Conservation (phyloP, 2,113 vertebrate species). For the Neolamprologus modestus region DNA sequence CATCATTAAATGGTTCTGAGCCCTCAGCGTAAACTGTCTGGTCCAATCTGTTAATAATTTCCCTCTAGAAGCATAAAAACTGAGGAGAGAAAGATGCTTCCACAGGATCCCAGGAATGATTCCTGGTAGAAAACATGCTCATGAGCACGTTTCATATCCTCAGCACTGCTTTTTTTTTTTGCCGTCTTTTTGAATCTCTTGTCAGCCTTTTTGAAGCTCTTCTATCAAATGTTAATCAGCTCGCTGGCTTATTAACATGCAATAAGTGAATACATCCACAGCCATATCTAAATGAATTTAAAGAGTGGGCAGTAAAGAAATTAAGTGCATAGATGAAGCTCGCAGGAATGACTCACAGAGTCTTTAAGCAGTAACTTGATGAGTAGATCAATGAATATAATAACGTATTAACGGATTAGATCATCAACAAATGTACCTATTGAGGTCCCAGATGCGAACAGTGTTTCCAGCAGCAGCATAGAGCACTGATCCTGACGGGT, state of each 20-base stretch:
- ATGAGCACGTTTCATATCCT: background rate
- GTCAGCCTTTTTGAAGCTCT: background rate
- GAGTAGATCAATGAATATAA: background rate
- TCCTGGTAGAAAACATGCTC: background rate
- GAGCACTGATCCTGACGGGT: conserved; percentile 80
- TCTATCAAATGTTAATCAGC: background rate
- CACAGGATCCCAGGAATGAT: background rate
- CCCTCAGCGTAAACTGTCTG: conserved; percentile 31
- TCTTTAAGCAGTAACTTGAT: background rate
- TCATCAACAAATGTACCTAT: conserved; percentile 71
- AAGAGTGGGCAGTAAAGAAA: background rate
- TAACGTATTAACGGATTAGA: background rate
- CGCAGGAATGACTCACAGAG: background rate
- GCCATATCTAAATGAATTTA: background rate
- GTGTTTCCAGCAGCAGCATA: conserved; percentile 87
- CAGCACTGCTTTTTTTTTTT: background rate
- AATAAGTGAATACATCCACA: background rate
- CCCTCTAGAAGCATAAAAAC: background rate
- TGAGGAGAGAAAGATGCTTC: background rate
- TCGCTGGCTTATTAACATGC: background rate
- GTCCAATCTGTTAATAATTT: conserved; percentile 34
- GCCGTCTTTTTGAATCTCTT: background rate
- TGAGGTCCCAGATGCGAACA: conserved; percentile 92
- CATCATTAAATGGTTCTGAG: conserved; percentile 37
- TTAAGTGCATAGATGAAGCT: background rate